These are phyloP conservation scores for Petrocephalus schoutedeni DNA, from an alignment of 2,797 vertebrate species.

Conservation along the genomic window DNA sequence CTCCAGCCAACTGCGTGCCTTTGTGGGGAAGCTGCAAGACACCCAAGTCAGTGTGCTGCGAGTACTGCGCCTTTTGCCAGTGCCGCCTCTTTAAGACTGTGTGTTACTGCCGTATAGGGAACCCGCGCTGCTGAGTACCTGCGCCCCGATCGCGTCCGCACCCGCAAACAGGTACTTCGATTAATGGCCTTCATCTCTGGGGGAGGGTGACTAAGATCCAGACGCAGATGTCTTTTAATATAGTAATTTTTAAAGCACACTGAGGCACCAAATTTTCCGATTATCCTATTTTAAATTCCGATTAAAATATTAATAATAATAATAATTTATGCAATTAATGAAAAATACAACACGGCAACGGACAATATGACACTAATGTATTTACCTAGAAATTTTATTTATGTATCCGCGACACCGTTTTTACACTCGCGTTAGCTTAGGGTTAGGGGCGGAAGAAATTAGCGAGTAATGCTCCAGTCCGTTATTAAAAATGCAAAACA, in stretches of 20 bases:
- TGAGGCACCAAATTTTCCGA: not conserved
- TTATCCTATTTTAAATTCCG: not conserved
- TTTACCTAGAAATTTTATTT: not conserved
- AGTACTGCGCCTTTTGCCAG: conserved; percentile 75
- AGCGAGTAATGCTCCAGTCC: not conserved
- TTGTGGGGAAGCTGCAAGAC: conserved; percentile 72
- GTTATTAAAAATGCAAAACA: not conserved
- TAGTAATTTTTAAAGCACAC: not conserved
- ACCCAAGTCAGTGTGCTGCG: conserved; percentile 66
- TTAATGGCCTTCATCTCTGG: not conserved
- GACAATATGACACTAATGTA: not conserved
- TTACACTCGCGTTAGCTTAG: not conserved
- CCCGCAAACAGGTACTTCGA: not conserved
- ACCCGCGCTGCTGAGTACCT: conserved; percentile 66
- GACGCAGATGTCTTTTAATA: not conserved
- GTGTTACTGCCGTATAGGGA: conserved; percentile 72
- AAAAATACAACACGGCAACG: not conserved
- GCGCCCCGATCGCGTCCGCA: not conserved
- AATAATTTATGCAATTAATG: not conserved
- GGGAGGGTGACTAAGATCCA: not conserved
- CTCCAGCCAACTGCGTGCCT: conserved; percentile 69
- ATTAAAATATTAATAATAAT: not conserved
- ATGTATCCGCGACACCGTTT: not conserved
- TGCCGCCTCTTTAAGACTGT: conserved; percentile 73
- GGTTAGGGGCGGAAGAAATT: not conserved